phyloP scores from a whole-genome alignment of 2,888 invertebrate species.

The Eupeodes luniger region DNA sequence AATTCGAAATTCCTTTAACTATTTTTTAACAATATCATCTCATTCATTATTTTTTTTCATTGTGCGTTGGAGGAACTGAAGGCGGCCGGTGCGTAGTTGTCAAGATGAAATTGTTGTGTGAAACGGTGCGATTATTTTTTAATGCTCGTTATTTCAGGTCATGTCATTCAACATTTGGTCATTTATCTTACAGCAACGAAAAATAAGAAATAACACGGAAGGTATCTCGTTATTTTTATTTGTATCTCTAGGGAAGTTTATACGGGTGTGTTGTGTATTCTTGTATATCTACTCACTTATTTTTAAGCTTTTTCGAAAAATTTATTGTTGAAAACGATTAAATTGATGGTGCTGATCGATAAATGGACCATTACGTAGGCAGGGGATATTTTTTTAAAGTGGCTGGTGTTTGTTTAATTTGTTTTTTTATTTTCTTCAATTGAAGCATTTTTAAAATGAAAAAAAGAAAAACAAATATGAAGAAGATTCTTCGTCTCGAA shows the following conservation, averaged over 20 bases:
- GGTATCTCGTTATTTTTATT: slow-evolving; percentile 31
- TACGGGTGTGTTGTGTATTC: background rate
- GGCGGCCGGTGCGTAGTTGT: background rate
- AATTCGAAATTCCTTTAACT: slow-evolving; percentile 46
- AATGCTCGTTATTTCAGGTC: slow-evolving; percentile 23
- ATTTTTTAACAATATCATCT: background rate
- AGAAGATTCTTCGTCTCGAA: background rate
- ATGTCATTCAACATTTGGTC: slow-evolving; percentile 44
- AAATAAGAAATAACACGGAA: slow-evolving; percentile 2
- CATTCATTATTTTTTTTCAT: too few relatives aligned
- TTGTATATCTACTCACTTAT: background rate
- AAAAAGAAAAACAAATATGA: slow-evolving; percentile 32
- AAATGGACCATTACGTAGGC: slow-evolving; percentile 60
- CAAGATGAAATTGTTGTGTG: slow-evolving; percentile 2
- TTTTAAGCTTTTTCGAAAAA: background rate
- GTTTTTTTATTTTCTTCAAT: background rate
- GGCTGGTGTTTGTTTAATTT: slow-evolving; percentile 66
- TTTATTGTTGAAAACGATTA: slow-evolving; percentile 60
- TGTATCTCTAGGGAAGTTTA: background rate
- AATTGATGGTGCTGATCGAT: slow-evolving; percentile 66
- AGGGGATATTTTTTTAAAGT: slow-evolving; percentile 51
- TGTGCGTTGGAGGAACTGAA: too few relatives aligned
- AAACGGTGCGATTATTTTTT: slow-evolving; percentile 51
- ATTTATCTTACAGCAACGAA: slow-evolving; percentile 16
- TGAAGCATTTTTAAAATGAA: background rate